Evolutionary conservation across 35 echinoderm and acorn worm species (phyloP).

Genomic region (Chiridota heheva): DNA sequence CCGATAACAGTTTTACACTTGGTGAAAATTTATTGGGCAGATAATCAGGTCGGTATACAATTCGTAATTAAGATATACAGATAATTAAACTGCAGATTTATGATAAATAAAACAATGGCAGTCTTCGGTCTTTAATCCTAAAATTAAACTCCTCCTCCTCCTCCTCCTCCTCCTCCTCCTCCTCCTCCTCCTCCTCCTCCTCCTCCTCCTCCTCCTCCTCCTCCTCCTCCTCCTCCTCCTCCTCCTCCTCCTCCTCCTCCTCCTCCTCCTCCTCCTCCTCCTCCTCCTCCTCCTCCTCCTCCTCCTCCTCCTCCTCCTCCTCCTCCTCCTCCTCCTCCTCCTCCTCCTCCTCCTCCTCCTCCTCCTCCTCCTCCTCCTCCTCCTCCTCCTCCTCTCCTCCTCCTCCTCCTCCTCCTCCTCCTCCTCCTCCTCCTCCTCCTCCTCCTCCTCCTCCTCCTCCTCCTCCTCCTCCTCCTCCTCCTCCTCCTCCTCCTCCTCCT

Average conservation of each 20-base stretch:
- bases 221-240: conserved; percentile 9
- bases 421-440: not conserved
- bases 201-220: not conserved
- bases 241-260: conserved; percentile 5
- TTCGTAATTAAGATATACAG: too few species aligned
- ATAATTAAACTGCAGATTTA: too few species aligned
- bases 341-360: not conserved
- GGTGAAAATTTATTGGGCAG: too few species aligned
- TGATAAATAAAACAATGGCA: too few species aligned
- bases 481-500: too few species aligned
- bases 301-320: conserved; percentile 5
- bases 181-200: not conserved
- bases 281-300: too few species aligned
- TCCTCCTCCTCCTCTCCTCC: not conserved
- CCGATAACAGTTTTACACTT: too few species aligned
- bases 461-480: not conserved
- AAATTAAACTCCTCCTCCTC: not conserved
- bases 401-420: not conserved
- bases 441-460: not conserved
- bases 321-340: not conserved
- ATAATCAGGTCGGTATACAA: too few species aligned
- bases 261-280: conserved; percentile 6
- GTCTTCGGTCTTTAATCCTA: too few species aligned
- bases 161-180: conserved; percentile 12
- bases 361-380: not conserved